Conservation (phyloP, 2,797 vertebrate genomes). For the Tachyglossus aculeatus region DNA sequence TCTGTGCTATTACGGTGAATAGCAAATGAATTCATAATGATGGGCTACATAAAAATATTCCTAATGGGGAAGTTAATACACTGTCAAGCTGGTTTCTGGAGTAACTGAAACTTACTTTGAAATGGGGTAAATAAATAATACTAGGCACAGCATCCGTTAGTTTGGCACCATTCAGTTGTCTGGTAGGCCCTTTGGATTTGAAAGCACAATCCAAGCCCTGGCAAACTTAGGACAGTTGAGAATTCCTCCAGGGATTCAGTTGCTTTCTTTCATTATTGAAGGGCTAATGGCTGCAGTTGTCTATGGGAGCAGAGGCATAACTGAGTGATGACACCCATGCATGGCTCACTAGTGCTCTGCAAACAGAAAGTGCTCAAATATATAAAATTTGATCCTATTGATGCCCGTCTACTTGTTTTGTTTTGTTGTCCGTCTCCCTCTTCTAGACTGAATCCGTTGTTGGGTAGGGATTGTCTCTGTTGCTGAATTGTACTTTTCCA, state of each 20-base stretch:
- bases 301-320: not conserved
- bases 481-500: too few species aligned
- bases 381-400: too few species aligned
- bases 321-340: too few species aligned
- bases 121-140: conserved; percentile 31
- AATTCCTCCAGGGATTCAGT: not conserved
- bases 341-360: too few species aligned
- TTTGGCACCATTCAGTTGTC: not conserved
- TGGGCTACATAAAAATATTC: conserved; percentile 45
- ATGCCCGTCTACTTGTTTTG: too few species aligned
- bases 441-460: too few species aligned
- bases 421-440: too few species aligned
- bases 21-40: conserved; percentile 49
- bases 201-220: not conserved
- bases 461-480: too few species aligned
- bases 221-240: not conserved
- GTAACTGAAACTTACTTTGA: conserved; percentile 5
- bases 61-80: conserved; percentile 48
- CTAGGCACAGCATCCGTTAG: not conserved
- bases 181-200: not conserved
- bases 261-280: not conserved
- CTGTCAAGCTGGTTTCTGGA: conserved; percentile 29
- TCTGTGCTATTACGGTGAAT: conserved; percentile 49
- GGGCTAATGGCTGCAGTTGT: not conserved
- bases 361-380: too few species aligned